phyloP scores from a whole-genome alignment of 2,888 invertebrate genomes.

The Papilio elwesi region DNA sequence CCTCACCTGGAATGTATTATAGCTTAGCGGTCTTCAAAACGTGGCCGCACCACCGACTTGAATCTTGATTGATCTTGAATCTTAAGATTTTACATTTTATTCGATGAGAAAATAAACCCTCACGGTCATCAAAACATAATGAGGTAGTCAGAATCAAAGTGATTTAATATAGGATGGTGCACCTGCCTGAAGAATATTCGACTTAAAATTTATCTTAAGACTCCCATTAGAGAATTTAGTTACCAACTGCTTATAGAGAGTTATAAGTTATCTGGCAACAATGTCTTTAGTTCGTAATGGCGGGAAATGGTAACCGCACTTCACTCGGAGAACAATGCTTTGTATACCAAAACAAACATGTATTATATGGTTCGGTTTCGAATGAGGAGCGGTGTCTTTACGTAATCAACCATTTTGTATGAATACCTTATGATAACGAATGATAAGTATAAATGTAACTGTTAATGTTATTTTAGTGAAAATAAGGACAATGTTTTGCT shows the following conservation, averaged over 20 bases:
- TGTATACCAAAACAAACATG: slow-evolving; percentile 18
- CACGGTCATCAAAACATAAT: too few species aligned
- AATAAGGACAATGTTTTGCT: background rate
- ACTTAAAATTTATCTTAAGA: background rate
- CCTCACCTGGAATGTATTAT: too few species aligned
- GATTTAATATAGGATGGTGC: too few species aligned
- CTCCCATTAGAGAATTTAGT: background rate
- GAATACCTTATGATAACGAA: background rate
- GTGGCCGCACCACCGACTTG: too few species aligned
- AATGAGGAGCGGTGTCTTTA: slow-evolving; percentile 9
- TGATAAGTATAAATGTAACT: background rate
- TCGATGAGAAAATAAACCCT: too few species aligned
- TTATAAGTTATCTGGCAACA: background rate
- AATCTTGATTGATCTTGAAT: too few species aligned
- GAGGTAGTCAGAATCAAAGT: too few species aligned
- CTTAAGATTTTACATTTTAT: too few species aligned
- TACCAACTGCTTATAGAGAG: background rate
- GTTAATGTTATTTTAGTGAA: background rate
- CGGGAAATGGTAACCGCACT: slow-evolving; percentile 7
- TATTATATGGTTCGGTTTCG: slow-evolving; percentile 3
- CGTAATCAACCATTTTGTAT: slow-evolving; percentile 9
- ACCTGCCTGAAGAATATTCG: too few species aligned
- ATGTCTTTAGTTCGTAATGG: background rate
- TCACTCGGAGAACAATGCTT: slow-evolving; percentile 29
- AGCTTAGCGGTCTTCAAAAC: too few species aligned